Evolutionary conservation across 2,113 vertebrate genomes (phyloP).

Genomic region (Python bivittatus): DNA sequence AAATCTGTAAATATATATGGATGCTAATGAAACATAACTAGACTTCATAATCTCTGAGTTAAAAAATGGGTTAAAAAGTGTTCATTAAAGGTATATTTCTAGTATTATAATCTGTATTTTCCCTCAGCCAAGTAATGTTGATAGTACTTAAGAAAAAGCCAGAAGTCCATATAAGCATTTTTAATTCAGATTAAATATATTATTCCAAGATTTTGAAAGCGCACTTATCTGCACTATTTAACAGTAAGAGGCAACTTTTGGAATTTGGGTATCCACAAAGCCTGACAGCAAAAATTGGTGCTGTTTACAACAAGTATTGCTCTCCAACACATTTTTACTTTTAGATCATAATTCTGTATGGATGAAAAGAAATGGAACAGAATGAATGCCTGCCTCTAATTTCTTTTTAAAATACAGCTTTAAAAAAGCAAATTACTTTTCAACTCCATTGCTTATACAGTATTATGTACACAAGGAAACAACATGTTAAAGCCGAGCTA

Average conservation of each 20-base stretch:
- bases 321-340: slow-evolving; percentile 62
- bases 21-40: background rate
- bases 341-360: slow-evolving; percentile 44
- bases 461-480: slow-evolving; percentile 62
- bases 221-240: slow-evolving; percentile 80
- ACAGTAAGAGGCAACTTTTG: slow-evolving; percentile 84
- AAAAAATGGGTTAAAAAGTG: background rate
- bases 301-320: slow-evolving; percentile 63
- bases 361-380: slow-evolving; percentile 58
- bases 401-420: slow-evolving; percentile 77
- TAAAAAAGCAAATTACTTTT: slow-evolving; percentile 70
- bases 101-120: background rate
- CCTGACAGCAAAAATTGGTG: slow-evolving; percentile 64
- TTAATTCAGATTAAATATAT: slow-evolving; percentile 97
- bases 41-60: background rate
- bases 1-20: background rate
- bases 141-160: slow-evolving; percentile 67
- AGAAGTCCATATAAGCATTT: slow-evolving; percentile 83
- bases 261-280: slow-evolving; percentile 66
- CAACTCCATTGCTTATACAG: slow-evolving; percentile 65
- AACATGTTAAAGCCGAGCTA: slow-evolving; percentile 53
- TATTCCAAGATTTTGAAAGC: slow-evolving; percentile 80
- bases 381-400: slow-evolving; percentile 76
- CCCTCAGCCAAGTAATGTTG: background rate
- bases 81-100: background rate